phyloP scores from a whole-genome alignment of 2,888 invertebrate genomes.

The Heliconius ethilla region DNA sequence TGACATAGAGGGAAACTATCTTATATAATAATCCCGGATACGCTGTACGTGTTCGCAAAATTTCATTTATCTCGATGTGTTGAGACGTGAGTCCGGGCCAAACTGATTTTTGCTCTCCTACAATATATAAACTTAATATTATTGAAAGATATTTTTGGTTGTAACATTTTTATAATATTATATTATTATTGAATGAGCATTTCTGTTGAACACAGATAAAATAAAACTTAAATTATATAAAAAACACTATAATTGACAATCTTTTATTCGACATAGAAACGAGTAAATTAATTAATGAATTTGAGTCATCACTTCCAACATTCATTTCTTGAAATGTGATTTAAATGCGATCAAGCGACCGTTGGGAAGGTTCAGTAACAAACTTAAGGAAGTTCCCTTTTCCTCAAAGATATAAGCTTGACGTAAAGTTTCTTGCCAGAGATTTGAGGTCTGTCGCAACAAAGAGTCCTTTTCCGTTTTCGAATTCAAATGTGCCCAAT shows the following conservation, averaged over 20 bases:
- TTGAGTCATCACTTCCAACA: conserved; percentile 17
- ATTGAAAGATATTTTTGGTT: conserved; percentile 28
- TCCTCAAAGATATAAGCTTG: conserved; percentile 55
- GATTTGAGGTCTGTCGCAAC: conserved; percentile 55
- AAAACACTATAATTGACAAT: not conserved
- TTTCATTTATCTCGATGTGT: conserved; percentile 40
- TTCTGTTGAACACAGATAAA: not conserved
- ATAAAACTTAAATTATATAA: not conserved
- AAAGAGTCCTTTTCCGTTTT: conserved; percentile 50
- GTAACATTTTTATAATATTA: conserved; percentile 13
- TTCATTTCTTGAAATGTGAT: conserved; percentile 44
- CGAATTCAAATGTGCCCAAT: conserved; percentile 42
- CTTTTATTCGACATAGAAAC: not conserved
- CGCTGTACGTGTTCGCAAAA: conserved; percentile 39
- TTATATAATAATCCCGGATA: conserved; percentile 39
- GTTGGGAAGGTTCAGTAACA: conserved; percentile 44
- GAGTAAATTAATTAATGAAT: conserved; percentile 9
- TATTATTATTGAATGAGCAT: conserved; percentile 7
- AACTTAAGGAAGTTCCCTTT: conserved; percentile 54
- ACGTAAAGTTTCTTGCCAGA: conserved; percentile 53
- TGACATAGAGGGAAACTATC: conserved; percentile 34
- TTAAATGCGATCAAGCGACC: conserved; percentile 46
- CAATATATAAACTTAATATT: conserved; percentile 25
- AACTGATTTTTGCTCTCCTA: conserved; percentile 37
- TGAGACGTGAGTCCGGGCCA: conserved; percentile 36